These are phyloP conservation scores for Danaus chrysippus DNA, from an alignment of 2,888 invertebrate genomes.

Conservation along the genomic window DNA sequence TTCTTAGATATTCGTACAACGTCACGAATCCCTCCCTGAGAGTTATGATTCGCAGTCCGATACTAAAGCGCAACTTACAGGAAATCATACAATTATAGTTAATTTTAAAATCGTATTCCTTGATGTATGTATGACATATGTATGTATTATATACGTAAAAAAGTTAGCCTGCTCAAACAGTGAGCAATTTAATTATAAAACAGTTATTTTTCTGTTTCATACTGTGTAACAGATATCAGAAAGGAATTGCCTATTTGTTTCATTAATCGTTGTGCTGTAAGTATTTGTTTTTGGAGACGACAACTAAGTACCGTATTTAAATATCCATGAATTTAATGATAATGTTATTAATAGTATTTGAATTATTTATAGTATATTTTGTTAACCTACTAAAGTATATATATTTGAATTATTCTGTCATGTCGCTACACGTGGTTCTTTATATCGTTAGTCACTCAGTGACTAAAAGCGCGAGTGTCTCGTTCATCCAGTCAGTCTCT, in stretches of 20 bases:
- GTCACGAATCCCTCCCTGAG: background rate
- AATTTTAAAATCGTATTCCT: background rate
- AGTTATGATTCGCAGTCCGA: background rate
- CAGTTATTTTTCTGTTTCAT: too few relatives aligned
- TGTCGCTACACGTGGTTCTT: background rate
- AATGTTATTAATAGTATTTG: too few relatives aligned
- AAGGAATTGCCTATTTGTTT: too few relatives aligned
- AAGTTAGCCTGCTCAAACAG: background rate
- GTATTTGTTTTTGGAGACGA: too few relatives aligned
- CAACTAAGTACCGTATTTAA: too few relatives aligned
- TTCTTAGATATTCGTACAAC: background rate
- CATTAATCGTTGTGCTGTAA: too few relatives aligned
- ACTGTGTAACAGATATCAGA: too few relatives aligned
- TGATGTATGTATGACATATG: too few relatives aligned
- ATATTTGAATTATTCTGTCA: background rate
- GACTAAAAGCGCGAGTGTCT: background rate
- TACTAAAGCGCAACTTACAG: slow-evolving; percentile 2
- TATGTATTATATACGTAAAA: background rate
- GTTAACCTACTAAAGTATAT: too few relatives aligned
- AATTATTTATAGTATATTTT: too few relatives aligned
- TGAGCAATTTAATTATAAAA: too few relatives aligned
- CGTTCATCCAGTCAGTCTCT: background rate
- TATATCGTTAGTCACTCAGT: slow-evolving; percentile 2
- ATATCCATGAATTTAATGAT: too few relatives aligned
- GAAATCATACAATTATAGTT: background rate